Percentiles rank a stretch among this genome's conserved stretches.
Evolutionary conservation across 2,113 vertebrate species (phyloP).

Genomic region (Pseudonaja textilis): DNA sequence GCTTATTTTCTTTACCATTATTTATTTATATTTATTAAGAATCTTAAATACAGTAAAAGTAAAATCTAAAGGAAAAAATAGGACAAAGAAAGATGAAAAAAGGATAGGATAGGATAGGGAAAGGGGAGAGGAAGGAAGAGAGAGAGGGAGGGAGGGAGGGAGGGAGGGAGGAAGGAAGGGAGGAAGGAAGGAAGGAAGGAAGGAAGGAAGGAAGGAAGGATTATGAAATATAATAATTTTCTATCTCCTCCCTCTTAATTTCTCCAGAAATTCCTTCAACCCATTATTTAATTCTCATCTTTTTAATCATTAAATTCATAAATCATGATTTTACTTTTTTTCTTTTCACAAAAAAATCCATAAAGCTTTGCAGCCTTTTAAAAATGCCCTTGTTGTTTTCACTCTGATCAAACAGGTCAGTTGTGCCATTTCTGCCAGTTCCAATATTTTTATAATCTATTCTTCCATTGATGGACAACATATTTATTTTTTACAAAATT

Average conservation of each 20-base stretch:
- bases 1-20: not conserved
- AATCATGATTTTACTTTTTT: not conserved
- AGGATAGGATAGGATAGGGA: not conserved
- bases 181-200: not conserved
- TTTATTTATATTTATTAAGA: not conserved
- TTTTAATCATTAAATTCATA: not conserved
- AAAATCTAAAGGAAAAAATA: not conserved
- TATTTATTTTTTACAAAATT: not conserved
- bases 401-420: not conserved
- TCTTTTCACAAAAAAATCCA: not conserved
- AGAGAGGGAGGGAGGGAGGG: not conserved
- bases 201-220: not conserved
- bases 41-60: not conserved
- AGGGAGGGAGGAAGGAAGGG: not conserved
- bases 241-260: not conserved
- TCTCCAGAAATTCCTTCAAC: not conserved
- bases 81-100: not conserved
- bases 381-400: not conserved
- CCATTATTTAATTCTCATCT: not conserved
- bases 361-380: not conserved
- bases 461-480: not conserved
- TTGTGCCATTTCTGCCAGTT: not conserved
- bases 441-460: not conserved
- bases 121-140: not conserved
- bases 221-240: not conserved